Evolutionary conservation across 2,113 vertebrate species (phyloP), one percentile per base, ranked within the genome.

Genomic region (Apistogramma diplotaenia): DNA sequence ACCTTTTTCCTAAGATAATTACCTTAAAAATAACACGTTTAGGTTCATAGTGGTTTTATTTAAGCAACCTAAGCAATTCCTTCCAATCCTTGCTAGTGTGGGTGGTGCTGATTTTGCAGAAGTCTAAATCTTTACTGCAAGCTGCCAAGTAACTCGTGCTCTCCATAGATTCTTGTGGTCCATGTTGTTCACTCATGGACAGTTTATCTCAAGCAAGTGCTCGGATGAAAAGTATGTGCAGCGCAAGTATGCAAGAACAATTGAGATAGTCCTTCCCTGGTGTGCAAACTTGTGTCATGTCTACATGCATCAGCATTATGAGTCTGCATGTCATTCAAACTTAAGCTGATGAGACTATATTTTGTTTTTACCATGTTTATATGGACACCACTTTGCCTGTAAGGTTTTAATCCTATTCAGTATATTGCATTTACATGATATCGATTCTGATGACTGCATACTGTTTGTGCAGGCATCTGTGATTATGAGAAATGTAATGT

Each of bases 151-250:
- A 51, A 31, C 23, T 71, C 46, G 6, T 27, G 33, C 61, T 71
- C 31, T 49, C 37, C 18, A 15, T n/a, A 55, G 72, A 76, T 67
- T 79, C 80, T 31, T 57, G 27, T 72, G 29, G 16, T 60, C n/a
- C 25, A 6, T 37, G 19, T 18, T 33, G 58, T 56, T 54, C 56
- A 80, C 76, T 25, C 19, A 37, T 25, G 4, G 57, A 79, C 59
- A 37, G 15, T 82, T 81, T 74, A 62, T 74, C 78, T 76, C 58
- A 43, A 46, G 40, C 49, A 51, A 62, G 58, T 81, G 77, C 70
- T 80, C 46, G 49, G 27, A 46, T 25, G 9, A 49, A 16, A 9
- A n/a, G 10, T 31, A n/a, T 73, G 21, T 31, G 29, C 51, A 4
- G n/a, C 4, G 12, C 10, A 33, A 11, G 29, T 23, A 43, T 13